A percentile compares a stretch with the other conserved stretches of the same genome.
These are phyloP conservation scores for Acrocyrtus sp. DNA, from an alignment of 2,888 invertebrate species.

Conservation along the genomic window DNA sequence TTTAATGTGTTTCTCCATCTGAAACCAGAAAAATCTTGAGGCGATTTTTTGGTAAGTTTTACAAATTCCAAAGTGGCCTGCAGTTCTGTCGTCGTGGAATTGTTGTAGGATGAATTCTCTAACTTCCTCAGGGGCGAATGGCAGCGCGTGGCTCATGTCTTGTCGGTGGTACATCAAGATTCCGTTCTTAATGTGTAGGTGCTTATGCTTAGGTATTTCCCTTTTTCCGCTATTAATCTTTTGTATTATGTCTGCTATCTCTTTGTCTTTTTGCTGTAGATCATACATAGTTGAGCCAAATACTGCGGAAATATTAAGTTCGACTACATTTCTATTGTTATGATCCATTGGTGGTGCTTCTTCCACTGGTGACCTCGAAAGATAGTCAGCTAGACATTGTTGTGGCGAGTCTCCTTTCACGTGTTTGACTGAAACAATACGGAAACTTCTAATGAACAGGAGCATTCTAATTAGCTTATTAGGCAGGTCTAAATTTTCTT, in stretches of 20 bases:
- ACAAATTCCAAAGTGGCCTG: conserved; percentile 6
- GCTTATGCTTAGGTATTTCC: neutral
- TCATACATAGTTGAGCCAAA: neutral
- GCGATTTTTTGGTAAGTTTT: too few species aligned
- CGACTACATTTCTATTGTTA: neutral
- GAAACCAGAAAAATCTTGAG: too few species aligned
- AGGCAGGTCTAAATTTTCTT: neutral
- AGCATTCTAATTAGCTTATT: conserved; percentile 3
- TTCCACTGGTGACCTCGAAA: neutral
- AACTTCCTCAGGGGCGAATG: neutral
- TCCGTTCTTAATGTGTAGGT: neutral
- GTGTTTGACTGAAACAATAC: neutral
- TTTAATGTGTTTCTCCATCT: too few species aligned
- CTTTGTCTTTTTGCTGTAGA: neutral
- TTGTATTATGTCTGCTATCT: neutral
- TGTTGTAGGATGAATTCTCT: neutral
- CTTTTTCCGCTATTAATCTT: neutral
- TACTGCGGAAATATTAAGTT: neutral
- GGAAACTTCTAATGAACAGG: neutral
- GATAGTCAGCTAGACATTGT: neutral
- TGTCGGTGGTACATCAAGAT: neutral
- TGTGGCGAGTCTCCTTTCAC: neutral
- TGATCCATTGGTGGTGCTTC: neutral
- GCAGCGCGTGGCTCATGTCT: neutral
- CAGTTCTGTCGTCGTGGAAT: neutral